Evolutionary conservation across 2,888 invertebrate species (phyloP).

Genomic region (Athalia cordata): DNA sequence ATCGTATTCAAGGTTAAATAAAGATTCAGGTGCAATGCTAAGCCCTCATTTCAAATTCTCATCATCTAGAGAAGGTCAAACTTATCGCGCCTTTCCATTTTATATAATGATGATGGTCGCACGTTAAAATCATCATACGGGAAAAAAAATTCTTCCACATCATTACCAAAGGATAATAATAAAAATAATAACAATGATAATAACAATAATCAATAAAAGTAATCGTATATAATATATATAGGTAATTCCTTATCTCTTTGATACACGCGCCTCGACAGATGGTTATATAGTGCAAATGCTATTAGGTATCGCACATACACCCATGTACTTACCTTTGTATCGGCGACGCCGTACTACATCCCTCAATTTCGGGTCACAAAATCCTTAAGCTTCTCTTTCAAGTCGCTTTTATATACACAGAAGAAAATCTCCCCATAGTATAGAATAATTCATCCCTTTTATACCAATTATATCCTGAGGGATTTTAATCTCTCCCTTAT

Average conservation of each 20-base stretch:
- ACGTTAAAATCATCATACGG: not conserved
- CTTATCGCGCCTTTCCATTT: not conserved
- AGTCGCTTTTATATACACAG: not conserved
- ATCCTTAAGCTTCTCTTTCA: slow-evolving; percentile 39
- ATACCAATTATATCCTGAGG: too few relatives aligned
- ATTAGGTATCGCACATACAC: slow-evolving; percentile 43
- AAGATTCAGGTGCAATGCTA: slow-evolving; percentile 60
- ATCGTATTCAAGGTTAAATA: slow-evolving; percentile 31
- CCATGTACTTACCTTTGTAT: not conserved
- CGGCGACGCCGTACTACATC: not conserved
- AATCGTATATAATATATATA: not conserved
- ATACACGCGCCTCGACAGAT: slow-evolving; percentile 46
- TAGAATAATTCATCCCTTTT: not conserved
- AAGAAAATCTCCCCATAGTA: not conserved
- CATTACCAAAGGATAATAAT: not conserved
- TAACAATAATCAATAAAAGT: too few relatives aligned
- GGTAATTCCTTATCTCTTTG: slow-evolving; percentile 48
- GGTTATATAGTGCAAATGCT: slow-evolving; percentile 53
- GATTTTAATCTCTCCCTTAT: too few relatives aligned
- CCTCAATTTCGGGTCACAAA: slow-evolving; percentile 9
- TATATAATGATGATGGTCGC: not conserved
- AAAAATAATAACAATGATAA: too few relatives aligned
- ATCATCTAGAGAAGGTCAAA: not conserved
- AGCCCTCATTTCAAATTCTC: slow-evolving; percentile 55
- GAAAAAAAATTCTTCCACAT: not conserved